Conservation (phyloP, 1,140 invertebrate species). For the Notospermus geniculatus region DNA sequence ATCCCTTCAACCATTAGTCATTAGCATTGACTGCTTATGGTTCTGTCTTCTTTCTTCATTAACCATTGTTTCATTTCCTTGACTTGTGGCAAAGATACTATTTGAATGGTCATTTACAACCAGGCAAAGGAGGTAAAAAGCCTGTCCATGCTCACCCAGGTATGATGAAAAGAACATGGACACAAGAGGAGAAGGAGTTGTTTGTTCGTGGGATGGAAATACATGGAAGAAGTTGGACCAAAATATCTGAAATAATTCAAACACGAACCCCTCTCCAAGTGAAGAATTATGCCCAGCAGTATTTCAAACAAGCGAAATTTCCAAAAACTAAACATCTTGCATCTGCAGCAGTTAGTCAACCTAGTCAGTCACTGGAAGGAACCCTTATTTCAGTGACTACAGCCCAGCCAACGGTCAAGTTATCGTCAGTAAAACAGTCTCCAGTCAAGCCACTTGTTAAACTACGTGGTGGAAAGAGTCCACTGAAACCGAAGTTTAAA, state of each 20-base stretch:
- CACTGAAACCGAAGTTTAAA: constrained; percentile 1
- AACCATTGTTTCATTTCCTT: too few relatives aligned
- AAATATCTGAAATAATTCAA: constrained; percentile 66
- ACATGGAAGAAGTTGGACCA: constrained; percentile 64
- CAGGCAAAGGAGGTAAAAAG: neutral
- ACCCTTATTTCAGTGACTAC: constrained; percentile 35
- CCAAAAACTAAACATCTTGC: constrained; percentile 11
- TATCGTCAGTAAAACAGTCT: neutral
- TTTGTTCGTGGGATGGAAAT: constrained; percentile 65
- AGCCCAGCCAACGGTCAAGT: constrained; percentile 32
- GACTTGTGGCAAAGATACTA: constrained; percentile 34
- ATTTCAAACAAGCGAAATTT: constrained; percentile 51
- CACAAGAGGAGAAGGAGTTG: constrained; percentile 60
- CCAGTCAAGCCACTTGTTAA: neutral
- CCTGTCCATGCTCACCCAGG: neutral
- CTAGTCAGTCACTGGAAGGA: constrained; percentile 20
- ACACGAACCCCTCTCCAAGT: constrained; percentile 65
- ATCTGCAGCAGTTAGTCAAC: constrained; percentile 7
- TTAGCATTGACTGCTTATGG: too few relatives aligned
- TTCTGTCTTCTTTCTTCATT: too few relatives aligned
- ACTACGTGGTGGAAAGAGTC: constrained; percentile 18
- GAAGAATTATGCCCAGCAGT: constrained; percentile 57
- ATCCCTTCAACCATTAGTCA: too few relatives aligned
- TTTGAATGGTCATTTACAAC: constrained; percentile 33
- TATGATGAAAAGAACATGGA: constrained; percentile 42